phyloP scores from a whole-genome alignment of 92 coral and sea anemone species.

The Blastomussa wellsi region DNA sequence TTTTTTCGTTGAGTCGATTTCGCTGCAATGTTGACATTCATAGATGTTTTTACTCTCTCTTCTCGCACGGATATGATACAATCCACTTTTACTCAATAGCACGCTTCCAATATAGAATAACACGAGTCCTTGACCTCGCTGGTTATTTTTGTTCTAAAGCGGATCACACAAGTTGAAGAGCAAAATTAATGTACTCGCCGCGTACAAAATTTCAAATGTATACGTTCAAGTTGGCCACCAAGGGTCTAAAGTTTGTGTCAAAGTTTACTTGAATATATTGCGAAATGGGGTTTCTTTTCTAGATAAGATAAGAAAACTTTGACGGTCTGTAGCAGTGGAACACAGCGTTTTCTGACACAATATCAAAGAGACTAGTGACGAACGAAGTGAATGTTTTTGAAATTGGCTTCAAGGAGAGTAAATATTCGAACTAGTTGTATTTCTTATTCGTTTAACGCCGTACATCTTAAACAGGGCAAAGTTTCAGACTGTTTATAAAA shows the following conservation, averaged over 20 bases:
- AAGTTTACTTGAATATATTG: neutral
- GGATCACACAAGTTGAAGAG: neutral
- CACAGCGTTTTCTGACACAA: conserved; percentile 17
- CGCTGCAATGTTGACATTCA: conserved; percentile 15
- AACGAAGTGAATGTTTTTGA: neutral
- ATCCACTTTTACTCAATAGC: conserved; percentile 28
- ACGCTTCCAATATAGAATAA: conserved; percentile 31
- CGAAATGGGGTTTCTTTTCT: neutral
- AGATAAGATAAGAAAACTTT: neutral
- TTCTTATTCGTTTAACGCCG: neutral
- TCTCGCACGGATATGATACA: neutral
- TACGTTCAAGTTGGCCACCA: neutral
- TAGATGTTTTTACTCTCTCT: neutral
- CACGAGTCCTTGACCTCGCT: conserved; percentile 43
- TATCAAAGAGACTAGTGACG: conserved; percentile 26
- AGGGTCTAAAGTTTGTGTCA: neutral
- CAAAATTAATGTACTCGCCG: conserved; percentile 10
- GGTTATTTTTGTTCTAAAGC: conserved; percentile 24
- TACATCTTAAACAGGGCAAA: neutral
- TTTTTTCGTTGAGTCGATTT: conserved; percentile 20
- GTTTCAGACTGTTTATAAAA: neutral
- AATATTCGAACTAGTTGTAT: conserved; percentile 18
- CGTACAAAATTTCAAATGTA: neutral
- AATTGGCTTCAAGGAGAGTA: conserved; percentile 6
- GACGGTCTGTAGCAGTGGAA: neutral